phyloP scores from a whole-genome alignment of 2,888 invertebrate genomes.

The Philereme transversata region DNA sequence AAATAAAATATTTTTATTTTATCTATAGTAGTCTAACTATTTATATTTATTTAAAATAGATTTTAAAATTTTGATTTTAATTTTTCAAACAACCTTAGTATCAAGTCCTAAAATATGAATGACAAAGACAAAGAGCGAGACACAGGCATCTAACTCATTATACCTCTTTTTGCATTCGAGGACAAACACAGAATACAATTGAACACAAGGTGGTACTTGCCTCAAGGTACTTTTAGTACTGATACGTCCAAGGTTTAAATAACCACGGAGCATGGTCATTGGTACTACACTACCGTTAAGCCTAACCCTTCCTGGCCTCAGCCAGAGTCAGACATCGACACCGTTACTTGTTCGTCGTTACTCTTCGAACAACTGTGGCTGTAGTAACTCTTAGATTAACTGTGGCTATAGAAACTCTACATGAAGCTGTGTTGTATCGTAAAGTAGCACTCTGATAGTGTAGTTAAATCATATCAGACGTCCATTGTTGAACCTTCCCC shows the following conservation, averaged over 20 bases:
- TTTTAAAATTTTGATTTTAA: no score
- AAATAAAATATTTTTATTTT: no score
- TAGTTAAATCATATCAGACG: no score
- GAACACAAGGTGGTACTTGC: slow-evolving; percentile 10
- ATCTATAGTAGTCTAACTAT: no score
- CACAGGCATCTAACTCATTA: no score
- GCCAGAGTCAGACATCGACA: slow-evolving; percentile 37
- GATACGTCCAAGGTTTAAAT: slow-evolving; percentile 28
- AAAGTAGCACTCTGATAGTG: no score
- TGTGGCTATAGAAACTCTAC: background rate
- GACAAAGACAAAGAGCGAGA: no score
- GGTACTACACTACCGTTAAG: slow-evolving; percentile 45
- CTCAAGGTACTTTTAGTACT: slow-evolving; percentile 3
- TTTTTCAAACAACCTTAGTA: no score
- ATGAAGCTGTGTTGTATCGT: background rate
- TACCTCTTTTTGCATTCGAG: no score
- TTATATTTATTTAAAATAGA: no score
- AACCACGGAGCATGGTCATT: slow-evolving; percentile 40
- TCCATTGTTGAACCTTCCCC: no score
- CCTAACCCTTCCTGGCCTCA: slow-evolving; percentile 53
- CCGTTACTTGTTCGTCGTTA: slow-evolving; percentile 40
- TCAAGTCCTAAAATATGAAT: no score
- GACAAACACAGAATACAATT: background rate
- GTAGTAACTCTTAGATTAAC: background rate
- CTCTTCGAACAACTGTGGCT: slow-evolving; percentile 10